Evolutionary conservation across 2,888 invertebrate genomes (phyloP).

Genomic region (Steinernema carpocapsae): DNA sequence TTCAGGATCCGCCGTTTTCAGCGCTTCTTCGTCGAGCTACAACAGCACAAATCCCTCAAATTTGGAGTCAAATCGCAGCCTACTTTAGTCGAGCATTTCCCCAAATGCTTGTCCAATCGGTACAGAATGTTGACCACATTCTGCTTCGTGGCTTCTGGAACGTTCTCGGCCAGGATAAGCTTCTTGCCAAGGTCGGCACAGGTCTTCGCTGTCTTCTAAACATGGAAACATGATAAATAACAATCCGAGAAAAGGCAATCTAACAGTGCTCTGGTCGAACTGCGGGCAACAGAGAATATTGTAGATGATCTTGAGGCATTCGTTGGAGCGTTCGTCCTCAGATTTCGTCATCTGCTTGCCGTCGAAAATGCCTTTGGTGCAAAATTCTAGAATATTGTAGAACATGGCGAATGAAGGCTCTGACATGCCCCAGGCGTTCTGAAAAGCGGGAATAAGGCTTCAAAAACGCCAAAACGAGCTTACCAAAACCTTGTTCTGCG

Average conservation of each 20-base stretch:
- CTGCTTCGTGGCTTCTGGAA: constrained; percentile 44
- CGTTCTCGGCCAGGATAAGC: constrained; percentile 35
- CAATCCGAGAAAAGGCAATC: background rate
- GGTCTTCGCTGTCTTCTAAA: constrained; percentile 39
- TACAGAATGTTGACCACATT: constrained; percentile 54
- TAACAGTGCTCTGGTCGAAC: constrained; percentile 39
- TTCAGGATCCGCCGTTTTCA: background rate
- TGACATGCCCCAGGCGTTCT: background rate
- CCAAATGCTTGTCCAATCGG: constrained; percentile 39
- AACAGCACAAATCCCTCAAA: background rate
- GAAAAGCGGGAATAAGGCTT: constrained; percentile 4
- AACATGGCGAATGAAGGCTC: background rate
- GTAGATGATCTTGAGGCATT: constrained; percentile 58
- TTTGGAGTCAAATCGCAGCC: background rate
- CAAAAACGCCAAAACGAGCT: constrained; percentile 14
- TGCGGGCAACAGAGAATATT: constrained; percentile 56
- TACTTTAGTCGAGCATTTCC: no score
- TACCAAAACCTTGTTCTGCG: constrained; percentile 42
- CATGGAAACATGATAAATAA: no score
- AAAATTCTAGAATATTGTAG: background rate
- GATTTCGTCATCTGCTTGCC: background rate
- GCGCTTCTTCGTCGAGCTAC: constrained; percentile 14
- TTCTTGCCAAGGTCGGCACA: constrained; percentile 41
- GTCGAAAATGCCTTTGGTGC: background rate
- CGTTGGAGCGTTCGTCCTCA: constrained; percentile 40